phyloP scores from a whole-genome alignment of 2,113 vertebrate species.

The Clinocottus analis region DNA sequence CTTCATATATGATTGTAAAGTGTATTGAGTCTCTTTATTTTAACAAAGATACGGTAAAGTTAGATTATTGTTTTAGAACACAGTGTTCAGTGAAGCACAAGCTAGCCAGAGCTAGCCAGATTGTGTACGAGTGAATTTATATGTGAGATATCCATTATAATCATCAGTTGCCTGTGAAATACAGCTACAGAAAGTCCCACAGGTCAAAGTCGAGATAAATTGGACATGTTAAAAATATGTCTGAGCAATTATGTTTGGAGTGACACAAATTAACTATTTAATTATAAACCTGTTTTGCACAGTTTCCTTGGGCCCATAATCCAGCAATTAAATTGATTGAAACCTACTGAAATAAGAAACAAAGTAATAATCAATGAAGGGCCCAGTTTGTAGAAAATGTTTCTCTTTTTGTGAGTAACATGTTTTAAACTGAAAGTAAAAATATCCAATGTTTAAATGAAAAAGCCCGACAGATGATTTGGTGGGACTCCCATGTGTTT shows the following conservation, averaged over 20 bases:
- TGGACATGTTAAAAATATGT: background rate
- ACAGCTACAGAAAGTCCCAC: background rate
- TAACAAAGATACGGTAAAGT: background rate
- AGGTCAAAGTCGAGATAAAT: background rate
- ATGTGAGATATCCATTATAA: background rate
- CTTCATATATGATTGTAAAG: background rate
- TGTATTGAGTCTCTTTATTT: background rate
- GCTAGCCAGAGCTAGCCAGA: background rate
- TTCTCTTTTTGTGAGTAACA: background rate
- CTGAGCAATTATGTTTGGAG: background rate
- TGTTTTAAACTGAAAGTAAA: background rate
- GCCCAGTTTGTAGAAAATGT: background rate
- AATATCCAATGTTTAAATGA: background rate
- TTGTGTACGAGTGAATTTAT: background rate
- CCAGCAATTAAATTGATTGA: background rate
- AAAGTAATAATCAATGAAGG: background rate
- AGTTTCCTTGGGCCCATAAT: background rate
- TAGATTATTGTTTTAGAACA: background rate
- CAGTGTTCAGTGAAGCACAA: background rate
- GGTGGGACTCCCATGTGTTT: constrained; percentile 15
- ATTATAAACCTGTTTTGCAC: too few relatives aligned
- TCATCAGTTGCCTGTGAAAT: background rate
- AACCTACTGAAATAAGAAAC: background rate
- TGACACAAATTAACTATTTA: too few relatives aligned
- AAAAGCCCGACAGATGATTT: constrained; percentile 20